phyloP scores from a whole-genome alignment of 2,888 invertebrate genomes.

The Neria commutata region DNA sequence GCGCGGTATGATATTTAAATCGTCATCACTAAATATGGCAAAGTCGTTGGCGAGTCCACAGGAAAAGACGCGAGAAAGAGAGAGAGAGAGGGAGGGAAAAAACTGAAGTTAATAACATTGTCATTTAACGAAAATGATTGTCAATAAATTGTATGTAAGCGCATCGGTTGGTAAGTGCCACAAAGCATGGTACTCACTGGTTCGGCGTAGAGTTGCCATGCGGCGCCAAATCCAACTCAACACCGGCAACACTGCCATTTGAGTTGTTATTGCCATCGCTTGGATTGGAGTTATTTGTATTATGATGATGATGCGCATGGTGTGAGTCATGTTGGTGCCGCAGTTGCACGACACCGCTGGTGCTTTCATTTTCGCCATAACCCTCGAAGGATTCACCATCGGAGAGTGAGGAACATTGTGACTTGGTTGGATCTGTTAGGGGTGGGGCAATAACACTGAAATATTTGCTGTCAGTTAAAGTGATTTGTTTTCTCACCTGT shows the following conservation, averaged over 20 bases:
- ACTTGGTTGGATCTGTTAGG: slow-evolving; percentile 56
- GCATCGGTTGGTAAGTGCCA: no score
- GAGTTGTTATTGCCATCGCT: slow-evolving; percentile 51
- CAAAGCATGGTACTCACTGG: slow-evolving; percentile 39
- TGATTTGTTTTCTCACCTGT: slow-evolving; percentile 47
- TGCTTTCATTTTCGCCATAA: slow-evolving; percentile 69
- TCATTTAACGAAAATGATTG: slow-evolving; percentile 27
- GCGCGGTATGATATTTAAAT: slow-evolving; percentile 69
- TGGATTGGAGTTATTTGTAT: background rate
- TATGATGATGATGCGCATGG: background rate
- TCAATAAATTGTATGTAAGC: background rate
- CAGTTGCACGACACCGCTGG: slow-evolving; percentile 26
- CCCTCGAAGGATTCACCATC: slow-evolving; percentile 85
- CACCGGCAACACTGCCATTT: slow-evolving; percentile 48
- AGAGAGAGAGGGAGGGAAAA: slow-evolving; percentile 23
- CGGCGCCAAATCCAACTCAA: slow-evolving; percentile 61
- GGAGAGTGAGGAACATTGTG: slow-evolving; percentile 67
- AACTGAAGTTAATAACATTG: slow-evolving; percentile 12
- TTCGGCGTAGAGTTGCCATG: slow-evolving; percentile 53
- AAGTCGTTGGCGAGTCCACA: slow-evolving; percentile 5
- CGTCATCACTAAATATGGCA: slow-evolving; percentile 64
- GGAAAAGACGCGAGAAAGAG: background rate
- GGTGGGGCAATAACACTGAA: slow-evolving; percentile 10
- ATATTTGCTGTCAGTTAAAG: slow-evolving; percentile 7
- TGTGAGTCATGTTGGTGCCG: background rate